Evolutionary conservation across 2,113 vertebrate species (phyloP), one percentile per base, ranked within the genome.

Genomic region (Dolichotis patagonum): DNA sequence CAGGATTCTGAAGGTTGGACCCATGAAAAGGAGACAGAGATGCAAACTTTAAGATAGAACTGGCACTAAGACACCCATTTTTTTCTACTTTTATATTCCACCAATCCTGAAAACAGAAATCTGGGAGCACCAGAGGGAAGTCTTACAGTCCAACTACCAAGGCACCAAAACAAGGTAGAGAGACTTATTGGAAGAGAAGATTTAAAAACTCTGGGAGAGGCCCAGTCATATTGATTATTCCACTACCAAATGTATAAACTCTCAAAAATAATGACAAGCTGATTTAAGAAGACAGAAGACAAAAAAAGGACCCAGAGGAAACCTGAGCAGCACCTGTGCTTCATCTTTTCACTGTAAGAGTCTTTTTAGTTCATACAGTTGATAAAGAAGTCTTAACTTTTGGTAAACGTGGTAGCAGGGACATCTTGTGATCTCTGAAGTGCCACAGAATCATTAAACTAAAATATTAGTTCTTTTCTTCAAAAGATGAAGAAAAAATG

Each of bases 381-480:
- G 17, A 73, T 46, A 81, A n/a, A 62, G 49, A n/a, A 93, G 67
- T 56, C 56, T 43, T 26, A 83, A 58, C 11, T 95, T 62, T 62
- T 63, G 41, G 26, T 8, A 38, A 26, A n/a, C 26, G 24, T 69
- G 10, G 52, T 75, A 24, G 22, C 56, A 73, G 43, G 12, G 28
- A 38, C 28, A 22, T 75, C 35, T 22, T 35, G 19, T 28, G 30
- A 35, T 73, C 7, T 90, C 62, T n/a, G 28, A 43, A 28, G 26
- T 63, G 8, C 17, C 54, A 38, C 63, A 38, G 60, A n/a, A 65
- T 32, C 83, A 16, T 88, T 84, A 52, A 93, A 30, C 46, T 14
- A 60, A 91, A 71, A 71, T 88, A 16, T 84, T 88, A 94, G 8
- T 56, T 85, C 56, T 85, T 91, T 58, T 85, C n/a, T n/a, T n/a